Evolutionary conservation across 2,888 invertebrate species (phyloP).

Genomic region (Leucophenga maculata): DNA sequence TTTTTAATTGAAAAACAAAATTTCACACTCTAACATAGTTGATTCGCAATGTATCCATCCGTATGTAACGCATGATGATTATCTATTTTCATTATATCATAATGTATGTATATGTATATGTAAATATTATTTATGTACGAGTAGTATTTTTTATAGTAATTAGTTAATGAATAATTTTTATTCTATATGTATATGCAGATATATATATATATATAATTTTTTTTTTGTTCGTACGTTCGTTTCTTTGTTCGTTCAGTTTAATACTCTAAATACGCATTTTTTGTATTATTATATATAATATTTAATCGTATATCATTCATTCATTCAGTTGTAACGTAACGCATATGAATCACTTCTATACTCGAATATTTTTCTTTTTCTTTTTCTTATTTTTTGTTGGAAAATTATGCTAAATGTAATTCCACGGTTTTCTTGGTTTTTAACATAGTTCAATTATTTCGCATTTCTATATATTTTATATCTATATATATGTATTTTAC

Average conservation of each 20-base stretch:
- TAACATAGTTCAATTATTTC: not conserved
- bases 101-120: not conserved
- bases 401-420: conserved; percentile 18
- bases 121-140: not conserved
- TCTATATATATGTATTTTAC: too few species aligned
- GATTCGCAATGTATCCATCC: too few species aligned
- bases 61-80: not conserved
- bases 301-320: not conserved
- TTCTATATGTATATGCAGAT: too few species aligned
- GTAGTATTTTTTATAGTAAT: too few species aligned
- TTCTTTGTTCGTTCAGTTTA: not conserved
- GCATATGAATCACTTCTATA: too few species aligned
- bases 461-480: too few species aligned
- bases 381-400: too few species aligned
- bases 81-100: not conserved
- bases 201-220: not conserved
- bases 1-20: conserved; percentile 1
- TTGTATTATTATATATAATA: not conserved
- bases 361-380: too few species aligned
- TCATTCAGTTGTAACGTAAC: not conserved
- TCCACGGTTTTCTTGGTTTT: not conserved
- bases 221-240: not conserved
- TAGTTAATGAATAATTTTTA: too few species aligned
- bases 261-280: too few species aligned
- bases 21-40: too few species aligned